A percentile compares a stretch with the other conserved stretches of the same genome.
Conservation (phyloP, 2,797 vertebrate genomes). For the Gymnopithys bicolor region DNA sequence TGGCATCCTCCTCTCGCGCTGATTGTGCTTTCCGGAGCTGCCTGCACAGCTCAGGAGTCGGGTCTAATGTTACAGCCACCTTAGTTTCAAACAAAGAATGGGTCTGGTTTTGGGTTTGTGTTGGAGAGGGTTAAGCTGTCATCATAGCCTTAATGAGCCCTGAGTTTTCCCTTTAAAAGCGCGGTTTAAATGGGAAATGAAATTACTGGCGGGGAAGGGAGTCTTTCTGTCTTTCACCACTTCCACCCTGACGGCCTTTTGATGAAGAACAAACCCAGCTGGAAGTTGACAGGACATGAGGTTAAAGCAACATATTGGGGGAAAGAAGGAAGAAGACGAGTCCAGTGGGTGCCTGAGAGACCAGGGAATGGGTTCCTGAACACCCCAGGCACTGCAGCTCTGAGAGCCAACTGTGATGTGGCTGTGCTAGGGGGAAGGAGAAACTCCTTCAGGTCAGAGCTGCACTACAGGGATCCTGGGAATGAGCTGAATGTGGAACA, state of each 20-base stretch:
- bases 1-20: fast-evolving
- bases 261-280: not conserved
- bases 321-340: not conserved
- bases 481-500: fast-evolving
- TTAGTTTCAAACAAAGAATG: not conserved
- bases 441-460: not conserved
- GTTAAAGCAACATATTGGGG: not conserved
- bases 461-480: not conserved
- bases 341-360: fast-evolving
- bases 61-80: not conserved
- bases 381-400: fast-evolving
- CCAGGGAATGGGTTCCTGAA: not conserved
- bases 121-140: not conserved
- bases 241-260: not conserved
- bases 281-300: fast-evolving
- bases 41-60: fast-evolving
- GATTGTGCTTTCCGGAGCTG: not conserved
- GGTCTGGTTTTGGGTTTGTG: not conserved
- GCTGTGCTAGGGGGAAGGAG: not conserved
- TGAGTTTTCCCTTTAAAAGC: not conserved
- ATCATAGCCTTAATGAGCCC: not conserved
- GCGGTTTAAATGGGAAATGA: not conserved
- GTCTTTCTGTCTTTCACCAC: not conserved
- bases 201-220: not conserved
- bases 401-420: not conserved